Evolutionary conservation across 2,113 vertebrate genomes (phyloP).

Genomic region (Petrocephalus microphthalmus): DNA sequence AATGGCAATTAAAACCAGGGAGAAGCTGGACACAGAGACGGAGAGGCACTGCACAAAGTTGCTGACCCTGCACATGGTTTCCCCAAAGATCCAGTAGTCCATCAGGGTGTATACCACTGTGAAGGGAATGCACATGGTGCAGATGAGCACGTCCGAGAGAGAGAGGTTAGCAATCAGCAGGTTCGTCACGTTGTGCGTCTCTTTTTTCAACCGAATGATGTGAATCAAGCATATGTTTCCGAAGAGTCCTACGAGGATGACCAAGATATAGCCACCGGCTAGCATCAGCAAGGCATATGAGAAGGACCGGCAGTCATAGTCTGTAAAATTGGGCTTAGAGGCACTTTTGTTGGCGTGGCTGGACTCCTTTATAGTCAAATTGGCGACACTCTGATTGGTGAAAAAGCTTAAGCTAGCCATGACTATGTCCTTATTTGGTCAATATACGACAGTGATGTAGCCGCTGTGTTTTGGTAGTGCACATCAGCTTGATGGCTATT

Average conservation of each 20-base stretch:
- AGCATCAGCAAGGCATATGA: constrained; percentile 48
- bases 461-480: background rate
- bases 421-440: background rate
- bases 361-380: background rate
- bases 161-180: constrained; percentile 63
- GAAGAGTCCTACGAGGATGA: constrained; percentile 55
- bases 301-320: constrained; percentile 53
- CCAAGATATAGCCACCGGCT: constrained; percentile 49
- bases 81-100: constrained; percentile 66
- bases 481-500: background rate
- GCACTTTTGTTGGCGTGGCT: constrained; percentile 29
- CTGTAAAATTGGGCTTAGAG: constrained; percentile 45
- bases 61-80: constrained; percentile 58
- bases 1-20: constrained; percentile 58
- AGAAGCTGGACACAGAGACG: constrained; percentile 61
- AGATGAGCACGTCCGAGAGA: constrained; percentile 59
- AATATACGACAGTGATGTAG: background rate
- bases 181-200: constrained; percentile 60
- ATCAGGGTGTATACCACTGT: constrained; percentile 60
- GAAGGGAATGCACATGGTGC: constrained; percentile 60
- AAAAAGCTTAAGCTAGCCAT: constrained; percentile 5
- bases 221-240: constrained; percentile 63
- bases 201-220: constrained; percentile 54
- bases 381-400: constrained; percentile 1
- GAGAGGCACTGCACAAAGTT: constrained; percentile 59